Percentiles rank a stretch among this genome's conserved stretches.
phyloP scores from a whole-genome alignment of 2,113 vertebrate species.

The Melanostigma gelatinosum region DNA sequence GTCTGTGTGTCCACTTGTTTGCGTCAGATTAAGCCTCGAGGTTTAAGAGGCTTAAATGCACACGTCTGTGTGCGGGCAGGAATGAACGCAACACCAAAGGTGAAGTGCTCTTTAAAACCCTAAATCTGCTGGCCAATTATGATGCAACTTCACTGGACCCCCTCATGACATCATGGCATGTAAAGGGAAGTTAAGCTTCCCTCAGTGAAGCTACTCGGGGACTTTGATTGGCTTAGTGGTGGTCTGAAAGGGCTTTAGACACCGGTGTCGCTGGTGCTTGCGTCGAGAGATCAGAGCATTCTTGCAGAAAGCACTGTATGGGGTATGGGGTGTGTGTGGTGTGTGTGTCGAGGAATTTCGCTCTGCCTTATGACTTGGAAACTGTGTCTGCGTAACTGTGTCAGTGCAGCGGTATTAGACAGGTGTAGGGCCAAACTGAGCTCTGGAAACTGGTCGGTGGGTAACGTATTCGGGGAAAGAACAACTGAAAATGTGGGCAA shows the following conservation, averaged over 20 bases:
- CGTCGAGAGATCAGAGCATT: constrained; percentile 67
- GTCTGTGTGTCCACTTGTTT: constrained; percentile 23
- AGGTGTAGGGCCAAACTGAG: constrained; percentile 19
- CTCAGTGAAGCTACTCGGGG: constrained; percentile 39
- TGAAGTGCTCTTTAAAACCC: constrained; percentile 35
- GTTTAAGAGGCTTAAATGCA: constrained; percentile 57
- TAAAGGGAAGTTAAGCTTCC: constrained; percentile 49
- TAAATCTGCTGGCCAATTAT: constrained; percentile 45
- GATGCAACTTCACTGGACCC: constrained; percentile 41
- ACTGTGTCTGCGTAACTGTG: constrained; percentile 50
- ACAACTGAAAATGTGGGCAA: constrained; percentile 8
- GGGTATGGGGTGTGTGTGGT: neutral
- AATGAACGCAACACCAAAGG: constrained; percentile 6
- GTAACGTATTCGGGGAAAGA: constrained; percentile 17
- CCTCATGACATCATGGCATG: constrained; percentile 54
- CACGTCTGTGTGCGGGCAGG: neutral
- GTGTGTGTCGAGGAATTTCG: constrained; percentile 42
- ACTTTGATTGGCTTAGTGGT: constrained; percentile 62
- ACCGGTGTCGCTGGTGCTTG: constrained; percentile 35
- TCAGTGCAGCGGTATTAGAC: constrained; percentile 35
- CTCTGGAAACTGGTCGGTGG: neutral
- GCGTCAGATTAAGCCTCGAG: constrained; percentile 38
- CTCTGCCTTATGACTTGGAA: constrained; percentile 54
- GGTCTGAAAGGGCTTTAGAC: constrained; percentile 50
- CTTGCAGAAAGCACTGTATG: constrained; percentile 33